Evolutionary conservation across 2,113 vertebrate species (phyloP).

Genomic region (Mesoclemmys tuberculata): DNA sequence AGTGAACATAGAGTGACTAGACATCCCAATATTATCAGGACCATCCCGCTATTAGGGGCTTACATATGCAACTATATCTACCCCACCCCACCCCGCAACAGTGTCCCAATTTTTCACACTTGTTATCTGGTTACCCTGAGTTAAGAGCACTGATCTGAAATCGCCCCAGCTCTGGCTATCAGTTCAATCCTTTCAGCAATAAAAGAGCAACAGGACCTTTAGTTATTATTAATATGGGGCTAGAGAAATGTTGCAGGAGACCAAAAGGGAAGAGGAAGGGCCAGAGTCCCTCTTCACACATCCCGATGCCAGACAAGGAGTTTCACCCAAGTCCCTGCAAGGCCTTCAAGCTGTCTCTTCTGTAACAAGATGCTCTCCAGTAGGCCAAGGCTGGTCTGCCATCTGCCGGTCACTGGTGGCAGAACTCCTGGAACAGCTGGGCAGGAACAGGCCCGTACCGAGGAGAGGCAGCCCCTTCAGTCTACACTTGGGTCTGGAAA

Average conservation of each 20-base stretch:
- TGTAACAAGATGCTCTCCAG: accelerated
- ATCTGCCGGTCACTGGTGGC: slow-evolving; percentile 49
- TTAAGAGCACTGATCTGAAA: not conserved
- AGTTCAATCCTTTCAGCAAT: not conserved
- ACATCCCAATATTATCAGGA: not conserved
- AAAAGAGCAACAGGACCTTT: not conserved
- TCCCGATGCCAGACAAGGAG: accelerated
- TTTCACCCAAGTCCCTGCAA: not conserved
- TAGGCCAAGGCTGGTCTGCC: not conserved
- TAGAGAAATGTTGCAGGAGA: not conserved
- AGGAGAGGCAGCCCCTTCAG: not conserved
- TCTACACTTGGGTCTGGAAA: not conserved
- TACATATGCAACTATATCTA: not conserved
- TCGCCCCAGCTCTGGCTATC: not conserved
- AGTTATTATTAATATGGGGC: not conserved
- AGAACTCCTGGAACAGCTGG: not conserved
- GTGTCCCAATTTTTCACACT: not conserved
- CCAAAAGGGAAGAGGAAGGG: not conserved
- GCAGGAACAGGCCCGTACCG: not conserved
- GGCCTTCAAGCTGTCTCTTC: not conserved
- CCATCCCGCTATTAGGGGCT: not conserved
- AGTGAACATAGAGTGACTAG: not conserved
- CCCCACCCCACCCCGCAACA: not conserved
- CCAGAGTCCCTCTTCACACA: not conserved
- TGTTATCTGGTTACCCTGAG: not conserved